Percentiles rank a stretch among this genome's conserved stretches.
phyloP scores from a whole-genome alignment of 1,140 invertebrate species.

The Drosophila gunungcola region DNA sequence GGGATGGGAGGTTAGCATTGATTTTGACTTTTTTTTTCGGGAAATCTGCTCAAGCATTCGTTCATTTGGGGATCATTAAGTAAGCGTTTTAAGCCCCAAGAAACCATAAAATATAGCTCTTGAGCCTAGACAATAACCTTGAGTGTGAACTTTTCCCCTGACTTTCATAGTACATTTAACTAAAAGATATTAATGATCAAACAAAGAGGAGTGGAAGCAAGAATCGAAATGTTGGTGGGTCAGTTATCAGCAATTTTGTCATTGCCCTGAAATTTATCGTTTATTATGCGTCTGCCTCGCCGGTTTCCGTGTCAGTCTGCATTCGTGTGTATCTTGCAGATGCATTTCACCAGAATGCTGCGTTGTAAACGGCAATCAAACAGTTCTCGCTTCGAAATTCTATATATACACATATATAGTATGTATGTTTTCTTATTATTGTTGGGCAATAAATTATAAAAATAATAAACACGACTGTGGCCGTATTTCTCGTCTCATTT shows the following conservation, averaged over 20 bases:
- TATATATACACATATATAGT: not conserved
- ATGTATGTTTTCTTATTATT: conserved; percentile 26
- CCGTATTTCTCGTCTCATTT: conserved; percentile 46
- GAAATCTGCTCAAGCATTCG: conserved; percentile 48
- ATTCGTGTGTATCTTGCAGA: conserved; percentile 60
- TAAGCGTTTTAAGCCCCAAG: conserved; percentile 7
- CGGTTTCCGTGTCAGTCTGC: conserved; percentile 36
- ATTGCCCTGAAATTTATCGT: conserved; percentile 74
- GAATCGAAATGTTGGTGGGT: conserved; percentile 55
- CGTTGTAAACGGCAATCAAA: conserved; percentile 24
- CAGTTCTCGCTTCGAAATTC: conserved; percentile 10
- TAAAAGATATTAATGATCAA: conserved; percentile 44
- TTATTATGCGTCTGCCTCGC: conserved; percentile 60
- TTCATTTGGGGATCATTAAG: conserved; percentile 39
- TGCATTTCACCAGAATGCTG: conserved; percentile 59
- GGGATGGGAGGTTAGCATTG: conserved; percentile 16
- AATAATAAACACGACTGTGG: conserved; percentile 70
- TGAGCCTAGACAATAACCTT: conserved; percentile 48
- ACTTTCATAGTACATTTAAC: conserved; percentile 26
- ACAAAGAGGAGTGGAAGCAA: conserved; percentile 18
- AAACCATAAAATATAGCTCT: conserved; percentile 17
- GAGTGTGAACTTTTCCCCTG: conserved; percentile 40
- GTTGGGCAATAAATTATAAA: conserved; percentile 69
- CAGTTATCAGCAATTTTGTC: conserved; percentile 80
- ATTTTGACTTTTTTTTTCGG: conserved; percentile 53